Evolutionary conservation across 2,797 vertebrate genomes (phyloP).

Genomic region (Xenopus petersii): DNA sequence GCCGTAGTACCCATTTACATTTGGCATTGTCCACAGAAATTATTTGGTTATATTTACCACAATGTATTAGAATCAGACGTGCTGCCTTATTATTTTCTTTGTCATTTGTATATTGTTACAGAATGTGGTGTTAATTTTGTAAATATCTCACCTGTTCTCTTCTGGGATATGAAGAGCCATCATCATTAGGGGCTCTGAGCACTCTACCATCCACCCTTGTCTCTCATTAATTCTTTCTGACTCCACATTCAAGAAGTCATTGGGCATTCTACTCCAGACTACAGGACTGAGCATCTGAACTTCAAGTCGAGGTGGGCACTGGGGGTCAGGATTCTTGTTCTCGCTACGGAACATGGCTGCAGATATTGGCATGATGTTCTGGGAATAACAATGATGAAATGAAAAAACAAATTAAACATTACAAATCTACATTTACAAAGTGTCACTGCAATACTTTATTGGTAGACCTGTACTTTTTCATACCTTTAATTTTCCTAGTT

Average conservation of each 20-base stretch:
- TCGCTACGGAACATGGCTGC: constrained; percentile 94
- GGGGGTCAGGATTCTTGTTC: constrained; percentile 83
- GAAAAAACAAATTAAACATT: not conserved
- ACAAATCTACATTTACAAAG: too few relatives aligned
- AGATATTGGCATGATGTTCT: constrained; percentile 98
- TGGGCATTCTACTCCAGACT: constrained; percentile 93
- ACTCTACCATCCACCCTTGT: constrained; percentile 86
- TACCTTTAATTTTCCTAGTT: constrained; percentile 91
- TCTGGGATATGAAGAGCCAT: constrained; percentile 93
- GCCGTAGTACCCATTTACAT: too few relatives aligned
- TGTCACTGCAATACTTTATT: too few relatives aligned
- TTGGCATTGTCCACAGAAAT: too few relatives aligned
- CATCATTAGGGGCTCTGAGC: constrained; percentile 83
- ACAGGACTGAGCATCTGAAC: constrained; percentile 85
- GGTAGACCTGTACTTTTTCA: not conserved
- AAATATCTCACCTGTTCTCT: constrained; percentile 79
- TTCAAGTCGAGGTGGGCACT: constrained; percentile 83
- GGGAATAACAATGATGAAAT: constrained; percentile 19
- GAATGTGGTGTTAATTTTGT: not conserved
- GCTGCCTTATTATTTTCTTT: not conserved
- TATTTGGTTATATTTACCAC: too few relatives aligned
- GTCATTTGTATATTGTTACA: not conserved
- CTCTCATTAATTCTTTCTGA: constrained; percentile 74
- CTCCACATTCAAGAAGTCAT: constrained; percentile 78
- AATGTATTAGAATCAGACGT: too few relatives aligned